These are phyloP conservation scores for Leptoteleia sp. DNA, from an alignment of 1,140 invertebrate species.

Conservation along the genomic window DNA sequence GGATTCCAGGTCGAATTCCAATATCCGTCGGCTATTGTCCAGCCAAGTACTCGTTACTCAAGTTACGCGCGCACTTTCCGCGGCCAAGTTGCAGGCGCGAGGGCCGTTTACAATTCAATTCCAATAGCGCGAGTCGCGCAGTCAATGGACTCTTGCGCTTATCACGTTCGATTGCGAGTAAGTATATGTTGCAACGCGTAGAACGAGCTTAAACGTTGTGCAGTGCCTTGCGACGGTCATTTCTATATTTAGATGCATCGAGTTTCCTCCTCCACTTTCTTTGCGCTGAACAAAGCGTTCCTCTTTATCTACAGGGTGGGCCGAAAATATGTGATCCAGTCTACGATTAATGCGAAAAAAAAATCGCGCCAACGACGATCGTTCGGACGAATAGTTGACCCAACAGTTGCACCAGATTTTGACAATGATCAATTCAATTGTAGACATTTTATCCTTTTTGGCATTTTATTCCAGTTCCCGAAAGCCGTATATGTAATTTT, in stretches of 20 bases:
- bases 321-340: no score
- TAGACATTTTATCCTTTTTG: no score
- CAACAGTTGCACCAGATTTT: no score
- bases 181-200: constrained; percentile 64
- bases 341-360: no score
- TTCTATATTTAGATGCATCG: constrained; percentile 80
- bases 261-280: constrained; percentile 78
- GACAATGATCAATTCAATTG: no score
- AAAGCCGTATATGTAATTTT: no score
- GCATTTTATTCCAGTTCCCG: no score
- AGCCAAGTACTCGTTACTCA: no score
- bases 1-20: constrained; percentile 5
- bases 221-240: constrained; percentile 77
- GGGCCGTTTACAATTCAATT: constrained; percentile 38
- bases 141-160: constrained; percentile 65
- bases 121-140: constrained; percentile 26
- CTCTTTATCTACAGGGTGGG: constrained; percentile 71
- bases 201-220: constrained; percentile 71
- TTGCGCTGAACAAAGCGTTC: constrained; percentile 77
- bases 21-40: constrained; percentile 9
- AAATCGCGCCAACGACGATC: no score
- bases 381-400: no score
- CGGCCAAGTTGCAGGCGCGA: no score
- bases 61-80: no score
- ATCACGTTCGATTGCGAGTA: constrained; percentile 65